Percentiles rank a stretch among this genome's conserved stretches.
Conservation (phyloP, 2,113 vertebrate species). For the Odontesthes bonariensis region DNA sequence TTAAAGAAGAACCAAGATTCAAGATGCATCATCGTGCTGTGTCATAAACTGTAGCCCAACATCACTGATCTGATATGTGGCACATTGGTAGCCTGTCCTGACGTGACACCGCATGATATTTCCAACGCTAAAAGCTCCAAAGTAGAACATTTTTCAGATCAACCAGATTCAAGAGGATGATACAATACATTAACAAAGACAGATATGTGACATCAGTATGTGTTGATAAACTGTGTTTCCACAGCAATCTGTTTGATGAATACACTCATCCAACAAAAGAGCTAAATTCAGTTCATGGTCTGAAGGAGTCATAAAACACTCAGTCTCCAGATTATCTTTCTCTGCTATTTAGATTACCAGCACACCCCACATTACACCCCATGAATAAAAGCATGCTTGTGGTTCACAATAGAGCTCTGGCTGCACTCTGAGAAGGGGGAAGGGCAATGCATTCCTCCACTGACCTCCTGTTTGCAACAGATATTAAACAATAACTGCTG, state of each 20-base stretch:
- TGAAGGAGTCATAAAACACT: constrained; percentile 13
- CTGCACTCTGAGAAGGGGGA: constrained; percentile 69
- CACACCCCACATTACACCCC: constrained; percentile 58
- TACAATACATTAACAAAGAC: not conserved
- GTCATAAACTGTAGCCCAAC: not conserved
- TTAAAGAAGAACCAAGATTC: too few species aligned
- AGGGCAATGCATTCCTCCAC: constrained; percentile 74
- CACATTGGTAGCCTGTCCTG: too few species aligned
- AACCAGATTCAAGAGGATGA: not conserved
- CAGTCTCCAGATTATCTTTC: constrained; percentile 28
- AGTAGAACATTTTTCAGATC: not conserved
- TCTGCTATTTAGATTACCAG: constrained; percentile 46
- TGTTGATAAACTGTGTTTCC: not conserved
- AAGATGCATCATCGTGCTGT: not conserved
- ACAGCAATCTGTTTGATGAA: not conserved
- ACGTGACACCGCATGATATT: not conserved
- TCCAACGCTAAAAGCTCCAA: not conserved
- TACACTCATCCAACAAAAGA: not conserved
- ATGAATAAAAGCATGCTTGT: constrained; percentile 72
- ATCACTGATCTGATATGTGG: too few species aligned
- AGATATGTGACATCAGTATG: not conserved
- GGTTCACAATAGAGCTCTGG: constrained; percentile 69
- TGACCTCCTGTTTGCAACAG: constrained; percentile 63
- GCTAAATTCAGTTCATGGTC: not conserved
- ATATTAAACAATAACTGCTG: constrained; percentile 65